phyloP scores from a whole-genome alignment of 2,113 vertebrate species.

The Tauraco erythrolophus region DNA sequence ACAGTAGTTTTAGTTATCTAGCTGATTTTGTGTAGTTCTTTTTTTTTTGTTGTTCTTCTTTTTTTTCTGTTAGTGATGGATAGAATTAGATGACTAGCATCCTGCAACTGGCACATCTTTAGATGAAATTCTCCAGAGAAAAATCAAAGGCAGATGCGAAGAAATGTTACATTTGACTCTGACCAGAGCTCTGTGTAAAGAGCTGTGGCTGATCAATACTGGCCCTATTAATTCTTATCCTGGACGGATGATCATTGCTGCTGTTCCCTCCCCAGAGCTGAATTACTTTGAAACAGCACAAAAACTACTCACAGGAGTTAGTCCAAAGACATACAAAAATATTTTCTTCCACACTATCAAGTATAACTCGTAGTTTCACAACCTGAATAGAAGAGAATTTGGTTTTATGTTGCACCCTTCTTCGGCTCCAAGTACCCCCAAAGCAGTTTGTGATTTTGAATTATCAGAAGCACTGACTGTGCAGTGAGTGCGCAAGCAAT shows the following conservation, averaged over 20 bases:
- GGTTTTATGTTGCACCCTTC: constrained; percentile 22
- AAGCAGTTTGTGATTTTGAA: constrained; percentile 32
- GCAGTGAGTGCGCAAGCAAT: not conserved
- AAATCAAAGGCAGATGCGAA: constrained; percentile 67
- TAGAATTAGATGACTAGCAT: constrained; percentile 48
- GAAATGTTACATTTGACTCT: constrained; percentile 71
- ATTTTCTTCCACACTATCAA: constrained; percentile 45
- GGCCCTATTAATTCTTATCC: constrained; percentile 74
- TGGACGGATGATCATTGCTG: constrained; percentile 61
- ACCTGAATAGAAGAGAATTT: constrained; percentile 34
- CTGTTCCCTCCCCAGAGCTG: constrained; percentile 62
- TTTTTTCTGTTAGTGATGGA: not conserved
- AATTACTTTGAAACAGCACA: constrained; percentile 73
- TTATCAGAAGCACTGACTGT: not conserved
- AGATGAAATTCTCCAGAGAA: constrained; percentile 53
- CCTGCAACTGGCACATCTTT: constrained; percentile 32
- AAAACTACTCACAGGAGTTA: constrained; percentile 47
- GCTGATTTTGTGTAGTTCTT: not conserved
- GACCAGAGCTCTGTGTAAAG: constrained; percentile 49
- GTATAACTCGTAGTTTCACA: constrained; percentile 29
- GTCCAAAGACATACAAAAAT: constrained; percentile 50
- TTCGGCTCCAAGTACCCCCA: not conserved
- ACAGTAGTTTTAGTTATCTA: not conserved
- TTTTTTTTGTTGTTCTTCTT: not conserved
- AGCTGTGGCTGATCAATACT: constrained; percentile 69